Evolutionary conservation across 2,113 vertebrate species (phyloP).

Genomic region (Myiopsitta monachus): DNA sequence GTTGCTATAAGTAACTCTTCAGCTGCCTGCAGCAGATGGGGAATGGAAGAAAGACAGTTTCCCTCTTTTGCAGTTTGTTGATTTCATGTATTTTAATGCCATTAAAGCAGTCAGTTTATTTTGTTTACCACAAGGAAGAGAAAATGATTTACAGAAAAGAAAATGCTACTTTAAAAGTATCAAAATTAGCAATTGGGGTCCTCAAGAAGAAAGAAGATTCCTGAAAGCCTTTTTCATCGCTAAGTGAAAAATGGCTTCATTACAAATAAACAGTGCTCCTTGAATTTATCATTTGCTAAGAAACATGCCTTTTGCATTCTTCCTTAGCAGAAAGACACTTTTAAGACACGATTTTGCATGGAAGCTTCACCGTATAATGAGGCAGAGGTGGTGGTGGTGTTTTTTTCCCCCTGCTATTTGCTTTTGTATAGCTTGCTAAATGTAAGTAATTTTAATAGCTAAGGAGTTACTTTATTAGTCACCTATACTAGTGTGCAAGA

Average conservation of each 20-base stretch:
- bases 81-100: neutral
- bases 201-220: neutral
- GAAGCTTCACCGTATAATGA: neutral
- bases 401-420: neutral
- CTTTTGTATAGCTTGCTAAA: neutral
- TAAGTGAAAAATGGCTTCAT: neutral
- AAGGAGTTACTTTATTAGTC: neutral
- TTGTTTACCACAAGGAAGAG: neutral
- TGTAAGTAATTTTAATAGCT: neutral
- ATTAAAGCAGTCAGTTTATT: neutral
- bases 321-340: neutral
- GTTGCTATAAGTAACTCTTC: slow-evolving; percentile 54
- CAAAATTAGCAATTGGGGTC: neutral
- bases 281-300: neutral
- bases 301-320: neutral
- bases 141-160: neutral
- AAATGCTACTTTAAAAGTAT: neutral
- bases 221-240: neutral
- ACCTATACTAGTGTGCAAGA: neutral
- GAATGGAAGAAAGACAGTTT: slow-evolving; percentile 23
- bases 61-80: slow-evolving; percentile 6
- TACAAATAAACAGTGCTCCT: neutral
- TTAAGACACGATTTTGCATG: neutral
- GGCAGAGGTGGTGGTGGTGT: neutral
- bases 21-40: slow-evolving; percentile 32